Evolutionary conservation across 2,797 vertebrate species (phyloP).

Genomic region (Rhinichthys osculus): DNA sequence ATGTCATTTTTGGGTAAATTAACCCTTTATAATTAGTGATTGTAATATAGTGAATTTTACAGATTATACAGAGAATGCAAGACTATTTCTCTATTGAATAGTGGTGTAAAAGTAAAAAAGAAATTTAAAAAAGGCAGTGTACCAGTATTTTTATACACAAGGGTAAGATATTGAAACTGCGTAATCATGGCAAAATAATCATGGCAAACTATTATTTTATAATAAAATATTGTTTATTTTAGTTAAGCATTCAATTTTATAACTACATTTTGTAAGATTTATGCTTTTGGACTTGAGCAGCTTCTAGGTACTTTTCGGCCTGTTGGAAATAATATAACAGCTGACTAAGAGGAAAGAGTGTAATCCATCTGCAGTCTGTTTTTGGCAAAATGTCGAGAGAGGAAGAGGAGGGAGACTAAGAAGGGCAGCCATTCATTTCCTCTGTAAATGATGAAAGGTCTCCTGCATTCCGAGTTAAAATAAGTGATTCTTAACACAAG

Average conservation of each 20-base stretch:
- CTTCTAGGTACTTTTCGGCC: background rate
- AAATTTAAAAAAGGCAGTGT: too few relatives aligned
- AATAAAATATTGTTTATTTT: background rate
- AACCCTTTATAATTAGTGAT: background rate
- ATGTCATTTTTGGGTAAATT: background rate
- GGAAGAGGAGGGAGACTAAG: background rate
- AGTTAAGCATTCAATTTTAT: too few relatives aligned
- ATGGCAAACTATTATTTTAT: background rate
- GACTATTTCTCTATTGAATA: background rate
- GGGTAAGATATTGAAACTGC: background rate
- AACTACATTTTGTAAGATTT: background rate
- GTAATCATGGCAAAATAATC: background rate
- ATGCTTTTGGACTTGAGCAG: slow-evolving; percentile 1
- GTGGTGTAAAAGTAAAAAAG: background rate
- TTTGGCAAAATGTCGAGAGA: background rate
- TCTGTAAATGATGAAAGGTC: background rate
- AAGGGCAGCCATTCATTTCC: background rate
- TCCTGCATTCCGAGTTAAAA: background rate
- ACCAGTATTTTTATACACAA: background rate
- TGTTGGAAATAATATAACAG: background rate
- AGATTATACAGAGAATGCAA: background rate
- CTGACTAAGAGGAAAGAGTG: slow-evolving; percentile 1
- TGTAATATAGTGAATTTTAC: background rate
- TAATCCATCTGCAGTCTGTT: background rate
- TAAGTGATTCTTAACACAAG: background rate